Evolutionary conservation across 2,888 invertebrate species (phyloP).

Genomic region (Drosophila pseudotalamancana): DNA sequence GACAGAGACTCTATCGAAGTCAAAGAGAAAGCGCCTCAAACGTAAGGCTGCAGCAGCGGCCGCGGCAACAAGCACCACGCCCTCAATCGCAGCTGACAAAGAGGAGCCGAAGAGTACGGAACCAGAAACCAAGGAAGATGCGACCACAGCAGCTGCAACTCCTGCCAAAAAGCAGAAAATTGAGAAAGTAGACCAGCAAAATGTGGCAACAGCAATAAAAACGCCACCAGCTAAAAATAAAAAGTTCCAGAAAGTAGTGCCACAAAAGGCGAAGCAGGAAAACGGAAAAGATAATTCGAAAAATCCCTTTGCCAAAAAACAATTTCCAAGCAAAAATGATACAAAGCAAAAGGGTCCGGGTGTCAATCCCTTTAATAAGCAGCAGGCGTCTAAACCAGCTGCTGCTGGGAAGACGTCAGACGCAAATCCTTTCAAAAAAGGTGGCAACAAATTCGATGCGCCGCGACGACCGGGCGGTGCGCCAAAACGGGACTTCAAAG

Average conservation of each 20-base stretch:
- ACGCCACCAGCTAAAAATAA: conserved; percentile 12
- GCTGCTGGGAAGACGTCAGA: background rate
- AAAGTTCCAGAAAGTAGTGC: background rate
- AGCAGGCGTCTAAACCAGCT: conserved; percentile 54
- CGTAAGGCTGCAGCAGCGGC: conserved; percentile 63
- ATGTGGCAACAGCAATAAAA: background rate
- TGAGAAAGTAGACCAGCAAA: background rate
- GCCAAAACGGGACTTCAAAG: conserved; percentile 55
- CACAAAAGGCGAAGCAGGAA: background rate
- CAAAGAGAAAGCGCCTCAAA: conserved; percentile 65
- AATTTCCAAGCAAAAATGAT: conserved; percentile 12
- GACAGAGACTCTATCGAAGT: conserved; percentile 55
- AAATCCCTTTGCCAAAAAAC: conserved; percentile 36
- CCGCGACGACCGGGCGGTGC: conserved; percentile 2
- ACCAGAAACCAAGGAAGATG: background rate
- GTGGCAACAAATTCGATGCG: background rate
- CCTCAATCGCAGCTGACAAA: background rate
- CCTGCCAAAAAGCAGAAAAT: background rate
- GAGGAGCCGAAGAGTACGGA: background rate
- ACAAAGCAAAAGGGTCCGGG: background rate
- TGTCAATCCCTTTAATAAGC: conserved; percentile 23
- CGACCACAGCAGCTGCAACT: background rate
- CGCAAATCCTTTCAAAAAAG: conserved; percentile 60
- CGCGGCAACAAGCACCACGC: background rate
- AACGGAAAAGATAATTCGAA: conserved; percentile 11